These are phyloP conservation scores for Mythimna lalbum DNA, from an alignment of 2,888 invertebrate species.

Conservation along the genomic window DNA sequence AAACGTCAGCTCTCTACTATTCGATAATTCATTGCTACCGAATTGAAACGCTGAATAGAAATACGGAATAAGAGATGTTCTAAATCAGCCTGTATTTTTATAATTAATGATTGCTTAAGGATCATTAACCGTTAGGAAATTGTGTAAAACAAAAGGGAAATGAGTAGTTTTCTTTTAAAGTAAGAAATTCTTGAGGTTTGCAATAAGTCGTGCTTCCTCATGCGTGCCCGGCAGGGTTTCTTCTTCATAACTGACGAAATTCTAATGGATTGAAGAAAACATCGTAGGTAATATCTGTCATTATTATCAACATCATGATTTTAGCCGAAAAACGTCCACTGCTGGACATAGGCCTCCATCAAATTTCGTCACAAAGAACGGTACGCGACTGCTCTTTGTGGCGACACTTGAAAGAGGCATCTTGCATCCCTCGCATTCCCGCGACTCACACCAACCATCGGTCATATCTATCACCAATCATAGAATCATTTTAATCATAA, in stretches of 20 bases:
- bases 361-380: too few species aligned
- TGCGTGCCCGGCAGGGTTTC: conserved; percentile 31
- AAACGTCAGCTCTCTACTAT: too few species aligned
- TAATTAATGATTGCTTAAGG: neutral
- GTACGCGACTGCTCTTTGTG: too few species aligned
- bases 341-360: too few species aligned
- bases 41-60: neutral
- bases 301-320: too few species aligned
- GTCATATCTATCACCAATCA: conserved; percentile 26
- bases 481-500: too few species aligned
- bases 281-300: conserved; percentile 30
- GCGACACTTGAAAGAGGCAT: too few species aligned
- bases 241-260: conserved; percentile 32
- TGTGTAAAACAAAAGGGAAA: neutral
- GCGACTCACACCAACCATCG: too few species aligned
- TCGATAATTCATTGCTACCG: neutral
- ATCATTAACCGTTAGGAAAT: neutral
- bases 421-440: too few species aligned
- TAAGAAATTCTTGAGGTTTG: conserved; percentile 7
- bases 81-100: neutral
- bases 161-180: neutral
- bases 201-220: conserved; percentile 36
- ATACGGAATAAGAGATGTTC: neutral
- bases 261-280: conserved; percentile 33
- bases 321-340: too few species aligned